Base-by-base conservation (phyloP, 2,888 invertebrate genomes). In the Ophonus ardosiacus region DNA sequence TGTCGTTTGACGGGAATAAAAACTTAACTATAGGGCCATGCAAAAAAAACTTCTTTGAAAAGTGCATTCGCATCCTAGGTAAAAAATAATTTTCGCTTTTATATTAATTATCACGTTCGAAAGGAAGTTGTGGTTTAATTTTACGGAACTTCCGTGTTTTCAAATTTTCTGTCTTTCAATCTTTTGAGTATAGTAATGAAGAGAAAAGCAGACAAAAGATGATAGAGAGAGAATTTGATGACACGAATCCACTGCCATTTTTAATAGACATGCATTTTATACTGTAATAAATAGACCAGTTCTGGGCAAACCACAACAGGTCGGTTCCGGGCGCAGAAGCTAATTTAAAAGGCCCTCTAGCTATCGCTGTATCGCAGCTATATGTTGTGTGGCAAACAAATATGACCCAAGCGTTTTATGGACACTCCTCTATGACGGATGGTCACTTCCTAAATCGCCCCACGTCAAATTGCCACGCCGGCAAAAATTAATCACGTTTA, bases 241-340 rank as follows among this genome's bases (percentile, higher is more conserved):
- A 84, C 78, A 65, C 78, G 40, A 24, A 84, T 84, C 51, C 63
- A 63, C 84, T 78, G 84, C 78, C 78, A 78, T 84, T 84, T 84
- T 84, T 84, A 84, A 84, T 84, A 78, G 84, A 63, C 78, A 84
- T 84, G 78, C 84, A 84, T 76, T 84, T 84, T 84, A 84, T 84
- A 43, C 43, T 84, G 84, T 84, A 84, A 84, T 84, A 84, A 84
- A 84, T 84, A 84, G 84, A 84, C 84, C 78, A 84, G 78, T 84
- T 82, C 68, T 74, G 40, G 78, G 78, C 59, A 74, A 84, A 84
- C 84, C 84, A 65, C 84, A 84, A 78, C 74, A 74, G 65, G 84
- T 65, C 63, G 84, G 84, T 84, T 84, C 84, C 84, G 84, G 84
- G 78, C 78, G 24, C 63, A 84, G 84, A 78, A 84, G 84, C 63